Evolutionary conservation across 2,113 vertebrate species (phyloP).

Genomic region (Bufo bufo): DNA sequence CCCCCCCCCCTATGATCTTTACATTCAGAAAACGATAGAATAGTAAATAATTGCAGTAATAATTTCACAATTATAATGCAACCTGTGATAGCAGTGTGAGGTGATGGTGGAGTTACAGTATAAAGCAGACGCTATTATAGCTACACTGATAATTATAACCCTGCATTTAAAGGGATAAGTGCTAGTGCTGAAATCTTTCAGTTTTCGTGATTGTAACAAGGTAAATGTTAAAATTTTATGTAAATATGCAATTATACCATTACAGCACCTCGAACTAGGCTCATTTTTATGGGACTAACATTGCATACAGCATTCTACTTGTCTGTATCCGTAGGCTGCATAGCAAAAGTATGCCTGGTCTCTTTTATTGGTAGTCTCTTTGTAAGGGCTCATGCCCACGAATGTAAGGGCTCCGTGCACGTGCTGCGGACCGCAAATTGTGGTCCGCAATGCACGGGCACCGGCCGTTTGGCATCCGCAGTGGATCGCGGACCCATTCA

Average conservation of each 20-base stretch:
- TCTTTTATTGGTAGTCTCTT: not conserved
- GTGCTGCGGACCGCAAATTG: no score
- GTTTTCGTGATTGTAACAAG: not conserved
- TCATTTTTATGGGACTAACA: not conserved
- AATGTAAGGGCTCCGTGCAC: no score
- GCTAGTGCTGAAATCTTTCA: not conserved
- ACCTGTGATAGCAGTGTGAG: not conserved
- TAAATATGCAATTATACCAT: constrained; percentile 17
- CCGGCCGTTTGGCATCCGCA: no score
- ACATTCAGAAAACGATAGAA: not conserved
- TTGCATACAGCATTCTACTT: not conserved
- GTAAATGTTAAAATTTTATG: not conserved
- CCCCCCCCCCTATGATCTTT: not conserved
- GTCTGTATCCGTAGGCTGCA: not conserved
- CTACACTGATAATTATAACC: constrained; percentile 4
- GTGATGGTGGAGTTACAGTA: not conserved
- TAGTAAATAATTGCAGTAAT: constrained; percentile 14
- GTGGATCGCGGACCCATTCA: no score
- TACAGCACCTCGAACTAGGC: not conserved
- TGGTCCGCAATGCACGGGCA: no score
- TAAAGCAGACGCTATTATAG: not conserved
- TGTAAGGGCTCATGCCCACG: no score
- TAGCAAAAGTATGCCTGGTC: not conserved
- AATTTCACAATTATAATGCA: not conserved
- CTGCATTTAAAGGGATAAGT: constrained; percentile 12